Conservation (phyloP, 2,888 invertebrate species). For the Teleogryllus oceanicus region DNA sequence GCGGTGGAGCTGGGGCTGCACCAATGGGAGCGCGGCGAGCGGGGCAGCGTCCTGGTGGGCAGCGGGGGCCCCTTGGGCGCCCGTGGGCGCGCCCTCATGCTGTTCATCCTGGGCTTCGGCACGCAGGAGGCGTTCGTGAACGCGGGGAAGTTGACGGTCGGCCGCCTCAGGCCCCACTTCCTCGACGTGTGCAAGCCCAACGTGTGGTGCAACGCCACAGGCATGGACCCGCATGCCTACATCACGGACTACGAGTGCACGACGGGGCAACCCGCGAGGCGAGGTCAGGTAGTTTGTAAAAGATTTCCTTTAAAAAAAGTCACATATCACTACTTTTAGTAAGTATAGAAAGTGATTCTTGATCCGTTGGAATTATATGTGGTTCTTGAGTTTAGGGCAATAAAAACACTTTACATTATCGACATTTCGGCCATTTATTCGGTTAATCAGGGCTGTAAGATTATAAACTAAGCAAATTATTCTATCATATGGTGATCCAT, state of each 20-base stretch:
- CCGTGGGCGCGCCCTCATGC: background rate
- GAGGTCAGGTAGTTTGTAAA: no score
- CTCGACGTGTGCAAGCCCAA: background rate
- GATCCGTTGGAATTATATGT: no score
- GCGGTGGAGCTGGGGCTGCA: background rate
- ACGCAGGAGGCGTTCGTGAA: background rate
- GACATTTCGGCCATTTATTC: no score
- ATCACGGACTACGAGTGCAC: background rate
- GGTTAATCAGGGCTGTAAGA: no score
- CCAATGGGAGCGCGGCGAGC: background rate
- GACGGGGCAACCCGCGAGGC: no score
- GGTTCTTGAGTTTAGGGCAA: no score
- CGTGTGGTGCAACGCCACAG: background rate
- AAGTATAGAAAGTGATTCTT: no score
- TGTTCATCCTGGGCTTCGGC: background rate
- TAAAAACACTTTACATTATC: no score
- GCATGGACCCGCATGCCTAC: background rate
- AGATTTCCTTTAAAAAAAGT: no score
- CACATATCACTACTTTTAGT: no score
- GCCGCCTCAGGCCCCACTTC: background rate
- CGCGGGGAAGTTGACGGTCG: background rate
- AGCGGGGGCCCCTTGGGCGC: background rate
- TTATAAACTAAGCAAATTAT: no score
- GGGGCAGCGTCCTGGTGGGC: background rate
- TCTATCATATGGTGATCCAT: no score